These are phyloP conservation scores for Halesus radiatus DNA, from an alignment of 1,140 invertebrate species.

Conservation along the genomic window DNA sequence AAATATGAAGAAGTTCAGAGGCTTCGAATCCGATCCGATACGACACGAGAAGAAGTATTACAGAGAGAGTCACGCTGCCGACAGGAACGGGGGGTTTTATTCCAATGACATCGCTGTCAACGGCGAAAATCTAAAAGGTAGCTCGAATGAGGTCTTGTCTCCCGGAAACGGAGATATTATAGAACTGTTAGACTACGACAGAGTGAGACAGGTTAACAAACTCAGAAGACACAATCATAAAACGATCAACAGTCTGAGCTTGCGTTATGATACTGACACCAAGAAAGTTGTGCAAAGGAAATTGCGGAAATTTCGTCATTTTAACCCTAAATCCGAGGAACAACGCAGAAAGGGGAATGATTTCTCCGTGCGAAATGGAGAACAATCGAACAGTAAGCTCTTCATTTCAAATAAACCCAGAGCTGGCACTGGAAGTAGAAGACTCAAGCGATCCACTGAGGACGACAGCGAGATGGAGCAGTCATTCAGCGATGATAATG, in stretches of 20 bases:
- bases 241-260: constrained; percentile 51
- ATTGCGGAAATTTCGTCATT: constrained; percentile 28
- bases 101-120: neutral
- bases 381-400: neutral
- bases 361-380: neutral
- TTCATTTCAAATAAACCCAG: neutral
- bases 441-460: neutral
- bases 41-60: constrained; percentile 53
- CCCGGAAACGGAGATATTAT: constrained; percentile 48
- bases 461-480: constrained; percentile 6
- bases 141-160: neutral
- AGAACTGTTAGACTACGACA: constrained; percentile 50
- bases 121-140: constrained; percentile 12
- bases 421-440: neutral
- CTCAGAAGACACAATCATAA: constrained; percentile 54
- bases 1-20: constrained; percentile 41
- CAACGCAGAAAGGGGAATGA: constrained; percentile 11
- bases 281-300: constrained; percentile 52
- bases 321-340: constrained; percentile 14
- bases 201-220: constrained; percentile 42
- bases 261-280: constrained; percentile 50
- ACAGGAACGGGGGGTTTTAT: neutral
- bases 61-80: constrained; percentile 18
- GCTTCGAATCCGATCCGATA: constrained; percentile 40
- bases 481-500: neutral